Base-by-base conservation (phyloP, 2,888 invertebrate genomes). In the Drosophila formosana region DNA sequence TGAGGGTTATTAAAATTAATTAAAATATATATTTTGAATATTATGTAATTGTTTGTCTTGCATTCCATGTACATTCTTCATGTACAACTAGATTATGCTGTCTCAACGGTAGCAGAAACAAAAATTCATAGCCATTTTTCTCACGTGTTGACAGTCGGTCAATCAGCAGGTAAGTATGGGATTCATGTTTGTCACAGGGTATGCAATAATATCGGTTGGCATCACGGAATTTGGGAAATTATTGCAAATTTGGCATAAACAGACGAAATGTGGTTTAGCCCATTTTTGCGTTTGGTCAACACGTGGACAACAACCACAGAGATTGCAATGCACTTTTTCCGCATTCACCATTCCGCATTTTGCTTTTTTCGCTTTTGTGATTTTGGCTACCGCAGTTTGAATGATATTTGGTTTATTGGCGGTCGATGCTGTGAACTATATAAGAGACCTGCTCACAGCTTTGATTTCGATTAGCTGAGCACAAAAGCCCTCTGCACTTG, bases 301-400 rank as follows among this genome's bases (percentile, higher is more conserved):
- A 86, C 68, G 74, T 72, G 53, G 57, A 53, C 11, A 9, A 45
- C 53, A 52, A 56, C 83, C 79, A 49, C 80, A 83, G 75, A 78
- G 71, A 66, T 49, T 72, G 65, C 68, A 55, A 53, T 68, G 49
- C 62, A 61, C 51, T 64, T 49, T 68, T 70, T 64, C 50, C 63
- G 67, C 39, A 57, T 66, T 52, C 61, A 55, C n/a, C n/a, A 46
- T 60, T n/a, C n/a, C n/a, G n/a, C 41, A 58, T 63, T 63, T 57
- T 9, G 4, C 9, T 7, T 34, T 34, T 32, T 34, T 50, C 2
- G 4, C 9, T 37, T 47, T 37, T 56, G 46, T 83, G 78, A 83
- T 87, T 83, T 77, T 62, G 60, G 23, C 26, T 4, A 84, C 84
- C 82, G 82, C 84, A 83, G 71, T 87, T 84, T 78, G 68, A 86